These are phyloP conservation scores for Phrynocephalus guinanensis DNA, from an alignment of 2,797 vertebrate species.

Conservation along the genomic window DNA sequence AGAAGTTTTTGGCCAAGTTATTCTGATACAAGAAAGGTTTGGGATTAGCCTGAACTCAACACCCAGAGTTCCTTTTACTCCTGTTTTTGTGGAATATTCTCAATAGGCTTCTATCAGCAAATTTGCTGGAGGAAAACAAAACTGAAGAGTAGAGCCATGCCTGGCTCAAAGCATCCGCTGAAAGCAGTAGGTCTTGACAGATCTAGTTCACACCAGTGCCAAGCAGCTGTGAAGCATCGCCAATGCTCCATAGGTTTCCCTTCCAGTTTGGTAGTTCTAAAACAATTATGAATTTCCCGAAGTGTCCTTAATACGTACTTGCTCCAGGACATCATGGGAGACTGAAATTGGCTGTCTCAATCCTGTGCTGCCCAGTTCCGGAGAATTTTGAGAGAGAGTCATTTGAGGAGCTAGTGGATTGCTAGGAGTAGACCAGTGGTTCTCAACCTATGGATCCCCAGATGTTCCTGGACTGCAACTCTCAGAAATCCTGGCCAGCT, in stretches of 20 bases:
- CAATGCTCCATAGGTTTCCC: too few species aligned
- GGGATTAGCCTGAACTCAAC: too few species aligned
- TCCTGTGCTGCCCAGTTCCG: background rate
- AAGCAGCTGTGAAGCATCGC: background rate
- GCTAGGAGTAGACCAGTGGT: background rate
- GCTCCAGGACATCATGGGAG: background rate
- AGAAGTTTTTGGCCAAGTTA: too few species aligned
- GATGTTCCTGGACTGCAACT: too few species aligned
- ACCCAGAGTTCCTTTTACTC: too few species aligned
- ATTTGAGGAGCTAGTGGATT: background rate
- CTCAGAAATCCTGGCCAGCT: too few species aligned
- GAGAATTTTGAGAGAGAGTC: background rate
- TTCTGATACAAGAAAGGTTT: too few species aligned
- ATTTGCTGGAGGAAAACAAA: background rate
- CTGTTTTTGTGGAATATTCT: too few species aligned
- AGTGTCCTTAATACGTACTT: background rate
- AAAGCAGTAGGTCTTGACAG: background rate
- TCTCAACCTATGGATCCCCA: too few species aligned
- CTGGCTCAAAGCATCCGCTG: background rate
- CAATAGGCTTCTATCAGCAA: background rate
- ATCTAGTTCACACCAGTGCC: background rate
- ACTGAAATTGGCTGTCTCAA: background rate
- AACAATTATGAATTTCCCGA: background rate
- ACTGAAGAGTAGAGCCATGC: background rate
- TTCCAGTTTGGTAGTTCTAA: too few species aligned